Evolutionary conservation across 2,113 vertebrate species (phyloP).

Genomic region (Choloepus hoffmanni): DNA sequence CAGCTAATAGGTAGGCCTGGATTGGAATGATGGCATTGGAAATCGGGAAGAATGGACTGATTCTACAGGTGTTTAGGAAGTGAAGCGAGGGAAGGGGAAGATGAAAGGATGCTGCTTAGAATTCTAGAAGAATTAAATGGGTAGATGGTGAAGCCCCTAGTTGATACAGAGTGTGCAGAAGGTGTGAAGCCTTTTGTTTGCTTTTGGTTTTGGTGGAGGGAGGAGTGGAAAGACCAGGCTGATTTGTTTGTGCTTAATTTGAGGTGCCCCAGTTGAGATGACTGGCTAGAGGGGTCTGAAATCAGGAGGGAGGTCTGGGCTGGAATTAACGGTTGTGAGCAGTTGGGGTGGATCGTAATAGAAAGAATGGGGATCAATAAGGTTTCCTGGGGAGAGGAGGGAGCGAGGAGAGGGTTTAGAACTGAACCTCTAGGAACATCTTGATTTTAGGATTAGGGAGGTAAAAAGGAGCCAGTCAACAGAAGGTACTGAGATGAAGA

Average conservation of each 20-base stretch:
- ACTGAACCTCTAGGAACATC: background rate
- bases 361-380: background rate
- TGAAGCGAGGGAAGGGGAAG: no score
- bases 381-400: background rate
- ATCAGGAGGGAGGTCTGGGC: background rate
- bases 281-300: background rate
- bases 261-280: background rate
- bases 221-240: background rate
- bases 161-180: background rate
- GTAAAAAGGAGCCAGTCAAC: background rate
- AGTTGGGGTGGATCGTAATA: background rate
- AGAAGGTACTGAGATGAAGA: background rate
- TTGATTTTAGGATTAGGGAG: background rate
- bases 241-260: background rate
- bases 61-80: no score
- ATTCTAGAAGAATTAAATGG: no score
- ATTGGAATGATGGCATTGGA: no score
- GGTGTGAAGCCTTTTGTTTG: background rate
- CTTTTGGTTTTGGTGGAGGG: background rate
- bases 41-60: no score
- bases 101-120: no score
- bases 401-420: background rate
- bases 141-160: no score
- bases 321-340: background rate
- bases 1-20: background rate